These are phyloP conservation scores for Rostratula benghalensis DNA, from an alignment of 2,113 vertebrate genomes.

Conservation along the genomic window DNA sequence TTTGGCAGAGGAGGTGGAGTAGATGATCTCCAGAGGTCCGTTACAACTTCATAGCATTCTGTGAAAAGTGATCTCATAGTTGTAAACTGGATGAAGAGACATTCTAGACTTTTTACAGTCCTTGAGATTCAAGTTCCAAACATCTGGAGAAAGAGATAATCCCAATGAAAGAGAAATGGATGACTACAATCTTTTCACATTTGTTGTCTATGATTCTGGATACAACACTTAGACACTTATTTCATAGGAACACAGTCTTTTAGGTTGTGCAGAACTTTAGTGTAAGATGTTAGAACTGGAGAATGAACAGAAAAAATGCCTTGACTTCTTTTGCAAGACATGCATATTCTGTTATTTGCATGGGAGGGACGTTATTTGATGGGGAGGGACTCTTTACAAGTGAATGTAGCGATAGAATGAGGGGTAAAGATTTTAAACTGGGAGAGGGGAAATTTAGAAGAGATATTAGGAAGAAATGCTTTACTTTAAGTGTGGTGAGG, in stretches of 20 bases:
- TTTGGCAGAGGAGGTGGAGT: no score
- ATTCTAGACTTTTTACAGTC: background rate
- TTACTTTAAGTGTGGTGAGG: no score
- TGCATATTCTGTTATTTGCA: background rate
- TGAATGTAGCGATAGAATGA: no score
- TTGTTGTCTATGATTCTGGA: background rate
- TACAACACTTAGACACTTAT: background rate
- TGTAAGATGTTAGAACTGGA: background rate
- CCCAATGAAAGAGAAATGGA: background rate
- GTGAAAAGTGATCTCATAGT: background rate
- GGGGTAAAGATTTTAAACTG: no score
- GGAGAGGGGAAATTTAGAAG: no score
- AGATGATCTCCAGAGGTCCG: no score
- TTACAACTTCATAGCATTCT: no score
- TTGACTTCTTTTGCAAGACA: background rate
- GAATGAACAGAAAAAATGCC: background rate
- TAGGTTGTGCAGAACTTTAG: background rate
- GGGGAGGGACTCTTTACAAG: no score
- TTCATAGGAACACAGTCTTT: background rate
- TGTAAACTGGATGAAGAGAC: background rate
- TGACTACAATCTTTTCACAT: background rate
- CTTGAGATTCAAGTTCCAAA: background rate
- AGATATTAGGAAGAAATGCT: no score
- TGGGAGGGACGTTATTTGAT: no score
- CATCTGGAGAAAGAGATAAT: background rate